phyloP scores from a whole-genome alignment of 2,113 vertebrate species.

The Nerophis lumbriciformis region DNA sequence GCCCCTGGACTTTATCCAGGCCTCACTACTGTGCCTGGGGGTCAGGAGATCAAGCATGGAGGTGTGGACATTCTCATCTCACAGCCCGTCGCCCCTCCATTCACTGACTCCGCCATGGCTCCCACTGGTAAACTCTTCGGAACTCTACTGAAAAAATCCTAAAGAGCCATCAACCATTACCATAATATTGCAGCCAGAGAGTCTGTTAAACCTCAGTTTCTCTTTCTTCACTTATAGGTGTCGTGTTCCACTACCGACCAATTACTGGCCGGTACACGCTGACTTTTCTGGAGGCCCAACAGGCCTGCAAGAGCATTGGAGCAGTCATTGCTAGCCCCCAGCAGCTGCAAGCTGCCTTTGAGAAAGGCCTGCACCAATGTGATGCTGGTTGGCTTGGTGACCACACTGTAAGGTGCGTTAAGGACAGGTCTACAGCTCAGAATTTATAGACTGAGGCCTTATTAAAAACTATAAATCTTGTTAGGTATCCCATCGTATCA shows the following conservation, averaged over 20 bases:
- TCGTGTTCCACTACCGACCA: constrained; percentile 88
- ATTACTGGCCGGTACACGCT: constrained; percentile 79
- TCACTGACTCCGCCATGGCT: constrained; percentile 39
- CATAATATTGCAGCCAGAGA: neutral
- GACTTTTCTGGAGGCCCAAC: constrained; percentile 80
- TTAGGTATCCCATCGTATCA: constrained; percentile 87
- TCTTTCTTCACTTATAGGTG: constrained; percentile 59
- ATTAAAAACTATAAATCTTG: neutral
- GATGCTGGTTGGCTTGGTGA: constrained; percentile 91
- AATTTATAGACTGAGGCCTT: too few relatives aligned
- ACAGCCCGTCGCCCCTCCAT: constrained; percentile 30
- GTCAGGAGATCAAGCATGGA: constrained; percentile 69
- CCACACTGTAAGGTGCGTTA: constrained; percentile 86
- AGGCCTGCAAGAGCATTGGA: constrained; percentile 74
- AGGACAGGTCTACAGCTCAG: neutral
- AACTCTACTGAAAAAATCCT: neutral
- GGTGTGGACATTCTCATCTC: constrained; percentile 72
- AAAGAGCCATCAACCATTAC: neutral
- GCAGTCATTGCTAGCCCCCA: constrained; percentile 79
- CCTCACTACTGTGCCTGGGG: constrained; percentile 30
- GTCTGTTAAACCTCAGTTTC: neutral
- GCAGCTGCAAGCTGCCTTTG: constrained; percentile 87
- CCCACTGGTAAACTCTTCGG: constrained; percentile 66
- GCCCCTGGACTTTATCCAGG: constrained; percentile 60
- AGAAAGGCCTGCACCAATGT: constrained; percentile 88